phyloP scores from a whole-genome alignment of 2,113 vertebrate species.

The Tor tambroides region DNA sequence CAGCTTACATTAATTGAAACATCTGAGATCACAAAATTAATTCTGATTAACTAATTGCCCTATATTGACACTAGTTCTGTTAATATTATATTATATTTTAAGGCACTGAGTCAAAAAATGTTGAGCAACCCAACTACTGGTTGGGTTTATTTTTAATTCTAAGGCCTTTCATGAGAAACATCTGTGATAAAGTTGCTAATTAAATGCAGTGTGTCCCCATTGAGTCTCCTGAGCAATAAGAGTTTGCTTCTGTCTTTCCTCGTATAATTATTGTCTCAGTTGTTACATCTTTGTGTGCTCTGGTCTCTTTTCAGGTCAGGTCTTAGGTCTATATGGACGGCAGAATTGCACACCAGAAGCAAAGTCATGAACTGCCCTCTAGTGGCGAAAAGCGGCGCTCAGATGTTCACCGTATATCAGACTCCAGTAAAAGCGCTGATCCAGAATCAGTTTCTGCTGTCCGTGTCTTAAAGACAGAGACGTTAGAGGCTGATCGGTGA shows the following conservation, averaged over 20 bases:
- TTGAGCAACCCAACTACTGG: no score
- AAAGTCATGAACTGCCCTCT: slow-evolving; percentile 53
- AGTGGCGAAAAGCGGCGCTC: background rate
- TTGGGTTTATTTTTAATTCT: no score
- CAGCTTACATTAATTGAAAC: background rate
- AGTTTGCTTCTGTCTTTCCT: background rate
- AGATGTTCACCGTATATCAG: background rate
- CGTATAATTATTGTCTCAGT: background rate
- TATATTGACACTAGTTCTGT: background rate
- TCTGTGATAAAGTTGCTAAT: background rate
- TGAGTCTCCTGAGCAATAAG: background rate
- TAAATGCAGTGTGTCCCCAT: background rate
- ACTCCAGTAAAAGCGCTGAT: background rate
- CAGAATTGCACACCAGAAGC: background rate
- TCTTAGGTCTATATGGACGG: background rate
- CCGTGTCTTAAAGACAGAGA: no score
- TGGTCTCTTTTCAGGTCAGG: background rate
- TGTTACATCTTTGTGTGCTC: background rate
- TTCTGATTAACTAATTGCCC: background rate
- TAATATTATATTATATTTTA: background rate
- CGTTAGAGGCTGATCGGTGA: background rate
- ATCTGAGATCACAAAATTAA: background rate
- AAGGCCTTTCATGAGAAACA: background rate
- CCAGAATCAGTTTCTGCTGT: background rate
- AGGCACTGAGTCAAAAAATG: no score